Conservation (phyloP, 2,888 invertebrate genomes). For the Drosophila anomalata region DNA sequence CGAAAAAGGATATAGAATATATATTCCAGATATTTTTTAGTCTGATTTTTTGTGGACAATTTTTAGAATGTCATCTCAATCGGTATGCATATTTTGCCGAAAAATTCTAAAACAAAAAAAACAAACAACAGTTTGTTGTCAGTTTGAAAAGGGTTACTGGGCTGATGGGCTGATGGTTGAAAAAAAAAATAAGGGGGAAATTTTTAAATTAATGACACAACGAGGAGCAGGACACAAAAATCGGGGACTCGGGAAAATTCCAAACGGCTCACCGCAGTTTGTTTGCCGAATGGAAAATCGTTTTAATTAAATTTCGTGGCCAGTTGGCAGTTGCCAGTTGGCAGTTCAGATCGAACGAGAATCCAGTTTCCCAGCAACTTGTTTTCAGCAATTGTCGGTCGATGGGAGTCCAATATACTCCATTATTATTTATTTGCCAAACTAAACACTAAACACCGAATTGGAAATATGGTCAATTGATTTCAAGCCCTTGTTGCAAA, state of each 20-base stretch:
- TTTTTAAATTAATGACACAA: slow-evolving; percentile 76
- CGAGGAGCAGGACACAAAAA: slow-evolving; percentile 48
- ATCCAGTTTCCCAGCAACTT: slow-evolving; percentile 1
- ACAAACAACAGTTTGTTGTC: slow-evolving; percentile 23
- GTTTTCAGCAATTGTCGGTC: slow-evolving; percentile 2
- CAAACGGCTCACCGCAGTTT: slow-evolving; percentile 6
- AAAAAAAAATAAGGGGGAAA: slow-evolving; percentile 45
- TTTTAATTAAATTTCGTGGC: slow-evolving; percentile 71
- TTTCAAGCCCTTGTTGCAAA: slow-evolving; percentile 15
- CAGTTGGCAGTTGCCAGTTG: slow-evolving; percentile 30
- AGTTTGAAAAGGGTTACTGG: slow-evolving; percentile 68
- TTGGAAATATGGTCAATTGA: slow-evolving; percentile 23
- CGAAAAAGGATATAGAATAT: background rate
- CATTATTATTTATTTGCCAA: slow-evolving; percentile 47
- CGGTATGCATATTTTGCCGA: background rate
- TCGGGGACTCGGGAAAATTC: slow-evolving; percentile 24
- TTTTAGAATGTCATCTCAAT: background rate
- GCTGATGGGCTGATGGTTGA: too few species aligned
- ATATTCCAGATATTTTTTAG: background rate
- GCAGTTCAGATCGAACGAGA: too few species aligned
- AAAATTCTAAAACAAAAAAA: too few species aligned
- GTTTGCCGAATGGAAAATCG: slow-evolving; percentile 41
- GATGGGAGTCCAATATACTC: slow-evolving; percentile 21
- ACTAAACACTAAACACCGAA: background rate
- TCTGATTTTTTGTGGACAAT: too few species aligned